These are phyloP conservation scores for Leucosticte australis DNA, from an alignment of 2,113 vertebrate species.

Conservation along the genomic window DNA sequence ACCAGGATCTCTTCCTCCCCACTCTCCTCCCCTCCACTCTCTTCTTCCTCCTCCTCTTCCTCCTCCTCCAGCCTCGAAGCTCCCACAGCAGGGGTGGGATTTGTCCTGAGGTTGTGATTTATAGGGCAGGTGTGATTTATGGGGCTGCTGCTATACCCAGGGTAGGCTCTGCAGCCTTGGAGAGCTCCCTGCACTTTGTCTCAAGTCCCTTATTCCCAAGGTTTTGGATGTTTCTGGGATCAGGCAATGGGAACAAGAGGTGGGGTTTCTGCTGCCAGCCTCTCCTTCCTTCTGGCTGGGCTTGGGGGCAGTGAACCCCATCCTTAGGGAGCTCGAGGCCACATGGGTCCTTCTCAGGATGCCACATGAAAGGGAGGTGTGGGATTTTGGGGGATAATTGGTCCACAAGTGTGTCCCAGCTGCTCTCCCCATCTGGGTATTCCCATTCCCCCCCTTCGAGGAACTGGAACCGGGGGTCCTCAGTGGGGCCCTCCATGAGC, in stretches of 20 bases:
- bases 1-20: background rate
- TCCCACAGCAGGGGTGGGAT: too few species aligned
- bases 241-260: background rate
- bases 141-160: too few species aligned
- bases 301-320: fast-evolving
- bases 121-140: too few species aligned
- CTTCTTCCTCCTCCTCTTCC: too few species aligned
- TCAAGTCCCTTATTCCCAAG: background rate
- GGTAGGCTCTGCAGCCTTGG: too few species aligned
- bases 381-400: background rate
- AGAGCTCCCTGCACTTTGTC: background rate
- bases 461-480: background rate
- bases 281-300: background rate
- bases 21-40: too few species aligned
- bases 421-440: background rate
- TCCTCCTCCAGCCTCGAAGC: too few species aligned
- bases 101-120: too few species aligned
- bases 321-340: background rate
- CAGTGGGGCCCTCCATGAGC: background rate
- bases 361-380: background rate
- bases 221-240: background rate
- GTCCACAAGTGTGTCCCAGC: background rate
- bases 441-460: background rate
- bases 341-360: background rate
- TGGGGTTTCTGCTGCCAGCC: background rate